Conservation (phyloP, 2,113 vertebrate genomes). For the Psephotus haematonotus region DNA sequence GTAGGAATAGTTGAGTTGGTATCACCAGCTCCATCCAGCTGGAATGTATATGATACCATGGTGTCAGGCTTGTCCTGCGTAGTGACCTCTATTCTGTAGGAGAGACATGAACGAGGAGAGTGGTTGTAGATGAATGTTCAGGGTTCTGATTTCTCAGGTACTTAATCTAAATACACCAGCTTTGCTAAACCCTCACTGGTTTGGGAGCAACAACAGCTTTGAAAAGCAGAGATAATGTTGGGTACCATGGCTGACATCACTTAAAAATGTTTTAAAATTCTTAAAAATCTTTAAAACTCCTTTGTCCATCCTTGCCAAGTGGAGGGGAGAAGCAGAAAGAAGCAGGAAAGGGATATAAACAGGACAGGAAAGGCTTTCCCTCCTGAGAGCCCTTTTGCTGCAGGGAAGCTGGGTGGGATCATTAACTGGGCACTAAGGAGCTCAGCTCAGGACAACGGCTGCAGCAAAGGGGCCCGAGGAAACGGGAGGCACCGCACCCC, state of each 20-base stretch:
- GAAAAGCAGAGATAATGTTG: neutral
- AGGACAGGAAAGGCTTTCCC: neutral
- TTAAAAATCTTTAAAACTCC: neutral
- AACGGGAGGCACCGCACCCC: neutral
- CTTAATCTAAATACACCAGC: neutral
- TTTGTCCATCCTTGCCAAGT: neutral
- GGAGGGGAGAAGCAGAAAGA: neutral
- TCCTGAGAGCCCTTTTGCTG: neutral
- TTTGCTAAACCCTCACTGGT: neutral
- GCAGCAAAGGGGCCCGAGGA: neutral
- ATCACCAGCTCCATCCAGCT: neutral
- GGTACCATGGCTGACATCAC: rapidly evolving
- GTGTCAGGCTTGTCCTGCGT: neutral
- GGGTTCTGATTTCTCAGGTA: neutral
- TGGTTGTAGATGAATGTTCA: neutral
- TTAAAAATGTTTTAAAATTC: neutral
- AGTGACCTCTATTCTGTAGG: neutral
- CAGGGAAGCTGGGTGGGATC: neutral
- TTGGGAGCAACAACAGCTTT: neutral
- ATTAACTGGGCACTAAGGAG: rapidly evolving
- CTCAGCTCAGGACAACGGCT: no score
- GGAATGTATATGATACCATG: neutral
- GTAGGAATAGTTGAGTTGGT: neutral
- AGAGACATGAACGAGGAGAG: neutral
- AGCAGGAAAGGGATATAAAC: neutral